Evolutionary conservation across 2,797 vertebrate genomes (phyloP), one percentile per base, ranked within the genome.

Genomic region (Adrianichthys oophorus): DNA sequence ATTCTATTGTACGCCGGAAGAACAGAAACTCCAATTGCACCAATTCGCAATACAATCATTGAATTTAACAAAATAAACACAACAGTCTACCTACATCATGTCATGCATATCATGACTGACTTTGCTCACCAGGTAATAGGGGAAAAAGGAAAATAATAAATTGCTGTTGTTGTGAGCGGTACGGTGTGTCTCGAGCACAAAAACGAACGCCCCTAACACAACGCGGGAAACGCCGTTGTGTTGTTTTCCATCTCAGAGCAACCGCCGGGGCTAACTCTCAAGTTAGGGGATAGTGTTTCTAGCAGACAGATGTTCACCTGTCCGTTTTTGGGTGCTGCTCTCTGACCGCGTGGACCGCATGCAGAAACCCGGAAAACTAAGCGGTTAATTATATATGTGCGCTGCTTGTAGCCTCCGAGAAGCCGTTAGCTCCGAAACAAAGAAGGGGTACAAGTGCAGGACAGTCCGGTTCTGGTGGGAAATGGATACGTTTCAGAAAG

Each of bases 401-500:
- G 45, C 51, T 6, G 56, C 23, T 56, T 6, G 21, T 77, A 68
- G 71, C 79, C 55, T 4, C 60, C 40, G 73, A 74, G 63, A 61
- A 16, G 40, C n/a, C 18, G 71, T 67, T 87, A 85, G 84, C 84
- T 55, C 58, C 15, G 24, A 70, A 72, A 87, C 83, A 89, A 89
- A 89, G 79, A 76, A 42, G n/a, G 16, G 41, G 16, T 58, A 64
- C 60, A 63, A 58, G 50, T 0, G 18, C 17, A 17, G 1, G 1
- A 14, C 26, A 4, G 8, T 21, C 13, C 7, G 7, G 4, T 1
- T 16, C 13, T 40, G n/a, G 15, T 40, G 4, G 1, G 16, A 16
- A 15, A 98, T 97, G 96, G 95, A 98, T 51, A 87, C 93, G 56
- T 98, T 98, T 86, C 96, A 98, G 91, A 98, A 98, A 85, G 96